Base-by-base conservation (phyloP, 1,140 invertebrate genomes). In the Wiebesia pumilae region DNA sequence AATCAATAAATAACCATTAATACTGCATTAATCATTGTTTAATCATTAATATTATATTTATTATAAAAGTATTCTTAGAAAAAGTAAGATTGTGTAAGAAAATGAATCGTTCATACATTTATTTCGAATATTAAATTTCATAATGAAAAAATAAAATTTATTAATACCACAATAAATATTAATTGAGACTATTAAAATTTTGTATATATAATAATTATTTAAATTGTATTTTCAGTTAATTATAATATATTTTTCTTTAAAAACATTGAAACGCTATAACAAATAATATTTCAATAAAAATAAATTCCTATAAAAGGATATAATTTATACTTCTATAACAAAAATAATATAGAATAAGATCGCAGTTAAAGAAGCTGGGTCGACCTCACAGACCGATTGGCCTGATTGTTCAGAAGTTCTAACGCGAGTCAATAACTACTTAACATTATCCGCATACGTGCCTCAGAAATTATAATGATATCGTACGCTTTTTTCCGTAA, bases 401-500 rank as follows among this genome's bases (percentile, higher is more conserved):
- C 90, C 90, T 92, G 90, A 93, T 94, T 93, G 90, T 88, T 82
- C 89, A 91, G 90, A 88, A 81, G 88, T 21, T 51, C 88, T 88
- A 89, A 90, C 90, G 90, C 89, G 83, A 92, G 92, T 93, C 92
- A 93, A 93, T 91, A 92, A 93, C 88, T 90, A 91, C 91, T 93
- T 91, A 91, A 91, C 90, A 90, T 89, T 81, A 84, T n/a, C 82
- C 54, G 78, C 40, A 80, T 4, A 73, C 67, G 65, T 35, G 71
- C 79, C 30, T 40, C 40, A 85, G 40, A 84, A 85, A 85, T 79
- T n/a, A 40, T n/a, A 1, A 35, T 27, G 27, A 12, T 21, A 33
- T 40, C 12, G 69, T 40, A 73, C 35, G 35, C 24, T 24, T 40
- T 73, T 73, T 73, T 35, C 33, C 40, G 3, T 24, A 19, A 4